Base-by-base conservation (phyloP, 2,797 vertebrate species). In the Mus spretus region DNA sequence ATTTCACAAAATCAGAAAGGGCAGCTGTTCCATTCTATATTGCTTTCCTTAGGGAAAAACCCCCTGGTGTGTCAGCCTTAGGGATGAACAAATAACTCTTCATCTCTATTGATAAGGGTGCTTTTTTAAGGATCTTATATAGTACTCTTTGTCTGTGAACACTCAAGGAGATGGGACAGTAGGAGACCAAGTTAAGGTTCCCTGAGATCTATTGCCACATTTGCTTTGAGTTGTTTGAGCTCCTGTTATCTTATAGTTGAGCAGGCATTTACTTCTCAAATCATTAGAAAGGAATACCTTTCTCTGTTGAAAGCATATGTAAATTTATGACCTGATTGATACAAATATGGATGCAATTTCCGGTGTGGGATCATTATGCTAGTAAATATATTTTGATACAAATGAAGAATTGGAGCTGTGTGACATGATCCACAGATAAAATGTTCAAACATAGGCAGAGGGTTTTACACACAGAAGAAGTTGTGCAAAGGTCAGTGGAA, bases 251-350 rank as follows among this genome's bases (percentile, higher is more conserved):
- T 92, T 55, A 6, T 77, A 93, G 89, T 50, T 82, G 72, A 75
- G 72, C 57, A 93, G 80, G 84, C 93, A 53, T 55, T 97, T 97
- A 96, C 90, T 97, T 90, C 63, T 91, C 74, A 88, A 97, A 91
- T 81, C 74, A 90, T 89, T 83, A 88, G 83, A 92, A 97, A 94
- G 50, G 63, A 88, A 59, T 81, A 88, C 78, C 84, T 94, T 96
- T 95, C 88, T 77, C 70, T 63, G 94, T 81, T 93, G 82, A 94
- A 97, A 97, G 92, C 80, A 92, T 90, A 94, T 91, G 87, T 59
- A 96, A 92, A 97, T 94, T 97, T 95, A 92, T 24, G 72, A 86
- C 65, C 53, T 50, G 10, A 84, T 95, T 94, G 79, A 77, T 97
- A 90, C 95, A 96, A 97, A 37, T 94, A 59, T 77, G 96, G 61